These are phyloP conservation scores for Sitta europaea DNA, from an alignment of 2,113 vertebrate species.

Conservation along the genomic window DNA sequence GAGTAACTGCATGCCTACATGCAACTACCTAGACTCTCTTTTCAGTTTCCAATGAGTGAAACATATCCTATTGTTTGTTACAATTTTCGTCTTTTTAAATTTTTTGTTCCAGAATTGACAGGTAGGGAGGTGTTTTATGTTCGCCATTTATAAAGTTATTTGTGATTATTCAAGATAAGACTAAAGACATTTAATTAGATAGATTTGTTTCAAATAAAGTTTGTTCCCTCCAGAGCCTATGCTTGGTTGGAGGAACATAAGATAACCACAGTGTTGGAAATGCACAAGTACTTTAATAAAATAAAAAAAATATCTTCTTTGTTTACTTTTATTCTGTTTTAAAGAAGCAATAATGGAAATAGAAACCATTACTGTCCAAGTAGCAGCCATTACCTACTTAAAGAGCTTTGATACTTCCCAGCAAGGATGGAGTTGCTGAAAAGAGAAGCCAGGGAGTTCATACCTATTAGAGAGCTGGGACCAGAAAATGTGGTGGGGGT, in stretches of 20 bases:
- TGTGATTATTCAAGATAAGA: neutral
- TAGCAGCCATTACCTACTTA: neutral
- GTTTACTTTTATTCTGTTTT: neutral
- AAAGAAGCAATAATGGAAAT: neutral
- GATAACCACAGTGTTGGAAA: neutral
- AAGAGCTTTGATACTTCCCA: neutral
- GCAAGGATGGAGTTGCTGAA: neutral
- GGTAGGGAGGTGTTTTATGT: neutral
- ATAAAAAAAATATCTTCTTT: neutral
- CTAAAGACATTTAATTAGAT: neutral
- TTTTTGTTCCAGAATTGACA: neutral
- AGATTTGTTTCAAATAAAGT: neutral
- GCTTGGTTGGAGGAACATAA: neutral
- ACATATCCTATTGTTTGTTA: neutral
- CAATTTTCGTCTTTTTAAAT: fast-evolving
- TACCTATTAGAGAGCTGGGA: neutral
- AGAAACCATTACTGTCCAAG: neutral
- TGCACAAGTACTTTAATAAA: neutral
- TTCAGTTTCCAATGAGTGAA: neutral
- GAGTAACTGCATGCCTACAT: neutral
- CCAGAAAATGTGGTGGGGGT: neutral
- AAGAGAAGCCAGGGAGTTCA: neutral
- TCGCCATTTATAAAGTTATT: neutral
- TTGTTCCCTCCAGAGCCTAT: neutral
- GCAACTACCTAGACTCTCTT: neutral